Conservation (phyloP, 2,113 vertebrate genomes). For the Phrynocephalus versicolor region DNA sequence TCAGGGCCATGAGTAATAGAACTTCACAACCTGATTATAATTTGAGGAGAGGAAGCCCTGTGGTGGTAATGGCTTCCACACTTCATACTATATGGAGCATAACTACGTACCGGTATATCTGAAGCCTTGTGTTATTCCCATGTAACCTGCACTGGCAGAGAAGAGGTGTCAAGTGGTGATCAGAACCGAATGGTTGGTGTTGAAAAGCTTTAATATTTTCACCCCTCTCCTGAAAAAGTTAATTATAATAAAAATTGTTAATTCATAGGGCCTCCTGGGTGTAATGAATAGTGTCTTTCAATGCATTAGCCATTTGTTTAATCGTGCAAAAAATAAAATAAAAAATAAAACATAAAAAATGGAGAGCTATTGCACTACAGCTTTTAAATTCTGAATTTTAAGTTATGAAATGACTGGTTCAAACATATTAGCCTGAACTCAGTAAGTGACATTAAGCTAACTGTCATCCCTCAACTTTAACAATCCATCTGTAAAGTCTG, state of each 20-base stretch:
- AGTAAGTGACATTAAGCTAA: not conserved
- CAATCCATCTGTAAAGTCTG: not conserved
- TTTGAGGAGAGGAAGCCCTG: not conserved
- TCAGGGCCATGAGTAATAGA: constrained; percentile 19
- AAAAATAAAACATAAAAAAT: not conserved
- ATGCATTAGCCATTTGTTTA: not conserved
- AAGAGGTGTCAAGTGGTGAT: not conserved
- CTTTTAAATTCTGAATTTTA: too few species aligned
- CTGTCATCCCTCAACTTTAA: not conserved
- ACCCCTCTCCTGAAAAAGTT: not conserved
- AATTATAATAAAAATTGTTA: not conserved
- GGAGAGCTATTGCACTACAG: not conserved
- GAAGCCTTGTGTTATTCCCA: not conserved
- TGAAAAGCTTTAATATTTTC: not conserved
- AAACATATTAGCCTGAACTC: not conserved
- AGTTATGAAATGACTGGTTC: too few species aligned
- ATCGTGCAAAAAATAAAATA: not conserved
- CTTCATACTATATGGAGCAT: constrained; percentile 21
- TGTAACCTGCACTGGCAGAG: not conserved
- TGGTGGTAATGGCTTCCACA: constrained; percentile 2
- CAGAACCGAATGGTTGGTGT: not conserved
- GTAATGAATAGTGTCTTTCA: not conserved
- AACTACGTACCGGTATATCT: not conserved
- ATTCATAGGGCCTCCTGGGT: not conserved
- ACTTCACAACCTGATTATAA: constrained; percentile 11